These are phyloP conservation scores for Macrobrachium nipponense DNA, from an alignment of 1,140 invertebrate genomes.

Conservation along the genomic window DNA sequence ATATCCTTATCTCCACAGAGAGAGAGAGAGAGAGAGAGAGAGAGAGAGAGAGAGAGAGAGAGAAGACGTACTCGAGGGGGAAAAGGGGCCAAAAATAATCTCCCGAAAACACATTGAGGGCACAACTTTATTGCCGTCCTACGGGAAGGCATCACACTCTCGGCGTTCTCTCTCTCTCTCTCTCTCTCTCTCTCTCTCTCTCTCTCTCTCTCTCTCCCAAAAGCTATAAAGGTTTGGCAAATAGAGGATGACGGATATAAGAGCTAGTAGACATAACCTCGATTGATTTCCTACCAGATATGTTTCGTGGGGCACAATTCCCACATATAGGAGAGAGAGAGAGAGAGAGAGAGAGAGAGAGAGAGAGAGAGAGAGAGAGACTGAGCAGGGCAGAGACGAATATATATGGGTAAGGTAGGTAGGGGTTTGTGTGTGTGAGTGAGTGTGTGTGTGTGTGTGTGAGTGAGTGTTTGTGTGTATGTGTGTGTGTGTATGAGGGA, in stretches of 20 bases:
- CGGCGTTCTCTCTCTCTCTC: too few relatives aligned
- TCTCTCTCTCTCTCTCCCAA: too few relatives aligned
- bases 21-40: slow-evolving; percentile 13
- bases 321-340: neutral
- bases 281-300: neutral
- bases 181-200: too few relatives aligned
- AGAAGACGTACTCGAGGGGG: neutral
- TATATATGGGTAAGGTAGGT: neutral
- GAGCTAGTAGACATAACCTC: neutral
- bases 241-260: neutral
- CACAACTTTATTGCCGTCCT: neutral
- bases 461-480: too few relatives aligned
- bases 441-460: neutral
- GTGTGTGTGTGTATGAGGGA: too few relatives aligned
- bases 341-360: neutral
- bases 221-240: too few relatives aligned
- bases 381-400: neutral
- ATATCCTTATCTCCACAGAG: neutral
- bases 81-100: neutral
- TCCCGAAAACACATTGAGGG: neutral
- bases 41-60: slow-evolving; percentile 15
- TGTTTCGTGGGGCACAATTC: neutral
- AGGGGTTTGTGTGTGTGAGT: neutral
- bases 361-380: neutral
- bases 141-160: neutral